A percentile compares a stretch with the other conserved stretches of the same genome.
These are phyloP conservation scores for Neodiprion lecontei DNA, from an alignment of 1,140 invertebrate species.

Conservation along the genomic window DNA sequence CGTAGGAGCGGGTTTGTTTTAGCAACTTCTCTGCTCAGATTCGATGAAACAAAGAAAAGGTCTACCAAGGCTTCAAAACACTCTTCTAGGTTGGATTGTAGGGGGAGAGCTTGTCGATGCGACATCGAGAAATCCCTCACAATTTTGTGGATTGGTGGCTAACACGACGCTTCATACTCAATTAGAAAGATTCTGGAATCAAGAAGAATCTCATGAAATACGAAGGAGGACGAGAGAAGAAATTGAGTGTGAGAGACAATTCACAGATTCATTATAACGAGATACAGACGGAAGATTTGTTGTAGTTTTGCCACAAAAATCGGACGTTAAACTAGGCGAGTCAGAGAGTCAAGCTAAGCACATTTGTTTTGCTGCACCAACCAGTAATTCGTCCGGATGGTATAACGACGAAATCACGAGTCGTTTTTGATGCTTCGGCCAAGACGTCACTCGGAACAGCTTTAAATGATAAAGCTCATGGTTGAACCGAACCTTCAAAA, in stretches of 20 bases:
- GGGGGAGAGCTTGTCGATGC: conserved; percentile 19
- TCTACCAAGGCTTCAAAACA: conserved; percentile 22
- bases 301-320: conserved; percentile 35
- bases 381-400: neutral
- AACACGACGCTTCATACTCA: conserved; percentile 19
- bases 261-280: conserved; percentile 30
- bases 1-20: conserved; percentile 28
- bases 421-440: conserved; percentile 30
- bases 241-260: conserved; percentile 34
- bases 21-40: conserved; percentile 19
- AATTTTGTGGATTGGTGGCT: conserved; percentile 16
- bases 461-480: conserved; percentile 27
- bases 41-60: conserved; percentile 17
- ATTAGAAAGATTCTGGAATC: conserved; percentile 23
- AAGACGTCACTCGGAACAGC: conserved; percentile 14
- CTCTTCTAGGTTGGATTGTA: conserved; percentile 23
- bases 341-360: neutral
- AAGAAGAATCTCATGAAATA: conserved; percentile 21
- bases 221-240: conserved; percentile 28
- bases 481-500: conserved; percentile 17
- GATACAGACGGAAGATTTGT: conserved; percentile 35
- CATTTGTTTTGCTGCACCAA: neutral
- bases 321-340: conserved; percentile 10
- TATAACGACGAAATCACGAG: conserved; percentile 27
- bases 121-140: too few species aligned